Percentiles rank a stretch among this genome's conserved stretches.
Conservation (phyloP, 2,113 vertebrate species). For the Tupaia chinensis region DNA sequence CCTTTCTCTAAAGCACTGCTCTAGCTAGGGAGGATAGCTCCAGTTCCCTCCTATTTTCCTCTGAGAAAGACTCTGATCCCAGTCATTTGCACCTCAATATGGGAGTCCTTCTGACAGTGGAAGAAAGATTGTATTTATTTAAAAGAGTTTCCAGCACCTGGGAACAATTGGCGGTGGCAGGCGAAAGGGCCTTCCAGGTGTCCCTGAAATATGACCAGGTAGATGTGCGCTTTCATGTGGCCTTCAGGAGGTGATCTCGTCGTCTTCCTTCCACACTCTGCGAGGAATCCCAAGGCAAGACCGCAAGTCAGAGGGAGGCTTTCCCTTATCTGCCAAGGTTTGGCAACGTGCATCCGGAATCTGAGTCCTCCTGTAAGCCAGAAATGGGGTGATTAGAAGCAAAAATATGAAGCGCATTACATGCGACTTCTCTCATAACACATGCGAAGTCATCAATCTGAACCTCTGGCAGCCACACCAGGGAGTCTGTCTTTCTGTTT, state of each 20-base stretch:
- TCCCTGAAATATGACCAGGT: constrained; percentile 42
- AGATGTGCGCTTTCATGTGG: not conserved
- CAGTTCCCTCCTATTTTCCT: not conserved
- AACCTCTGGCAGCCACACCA: constrained; percentile 55
- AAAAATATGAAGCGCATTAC: constrained; percentile 51
- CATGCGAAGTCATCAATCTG: constrained; percentile 61
- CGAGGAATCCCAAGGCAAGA: not conserved
- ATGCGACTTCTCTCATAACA: constrained; percentile 23
- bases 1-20: not conserved
- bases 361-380: not conserved
- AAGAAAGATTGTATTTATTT: constrained; percentile 9
- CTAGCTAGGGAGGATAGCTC: not conserved
- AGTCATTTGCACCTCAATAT: constrained; percentile 44
- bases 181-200: not conserved
- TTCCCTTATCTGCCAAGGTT: not conserved
- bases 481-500: constrained; percentile 48
- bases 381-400: constrained; percentile 56
- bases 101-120: constrained; percentile 47
- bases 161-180: constrained; percentile 26
- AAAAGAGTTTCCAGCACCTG: constrained; percentile 39
- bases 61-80: not conserved
- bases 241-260: not conserved
- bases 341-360: not conserved
- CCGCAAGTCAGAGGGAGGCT: not conserved
- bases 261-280: not conserved